Evolutionary conservation across 37 sponge, comb jelly and placozoan genomes (phyloP).

Genomic region (Hormiphora californensis): DNA sequence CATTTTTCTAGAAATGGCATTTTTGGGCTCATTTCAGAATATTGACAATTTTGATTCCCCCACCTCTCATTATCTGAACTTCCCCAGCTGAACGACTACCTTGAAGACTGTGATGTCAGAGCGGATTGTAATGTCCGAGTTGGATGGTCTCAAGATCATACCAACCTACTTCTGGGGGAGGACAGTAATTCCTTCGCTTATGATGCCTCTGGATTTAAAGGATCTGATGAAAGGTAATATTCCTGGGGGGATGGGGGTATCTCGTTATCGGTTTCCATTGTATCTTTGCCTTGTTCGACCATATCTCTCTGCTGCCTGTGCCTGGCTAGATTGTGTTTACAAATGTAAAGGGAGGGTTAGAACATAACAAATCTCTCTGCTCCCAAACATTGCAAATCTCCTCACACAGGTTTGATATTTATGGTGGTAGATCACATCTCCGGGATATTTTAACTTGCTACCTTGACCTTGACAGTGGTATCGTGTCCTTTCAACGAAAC

Average conservation of each 20-base stretch:
- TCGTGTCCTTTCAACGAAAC: conserved; percentile 8
- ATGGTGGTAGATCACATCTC: neutral
- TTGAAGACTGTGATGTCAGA: conserved; percentile 45
- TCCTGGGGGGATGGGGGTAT: too few relatives aligned
- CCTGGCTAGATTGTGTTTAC: too few relatives aligned
- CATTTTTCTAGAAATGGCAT: too few relatives aligned
- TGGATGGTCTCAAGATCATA: conserved; percentile 45
- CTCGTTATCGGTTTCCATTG: too few relatives aligned
- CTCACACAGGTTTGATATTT: conserved; percentile 5
- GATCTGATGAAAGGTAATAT: conserved; percentile 31
- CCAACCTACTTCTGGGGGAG: conserved; percentile 20
- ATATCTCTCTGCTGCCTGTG: too few relatives aligned
- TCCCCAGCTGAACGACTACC: conserved; percentile 46
- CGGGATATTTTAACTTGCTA: conserved; percentile 38
- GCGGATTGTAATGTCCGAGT: conserved; percentile 49
- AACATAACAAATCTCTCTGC: too few relatives aligned
- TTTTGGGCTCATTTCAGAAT: too few relatives aligned
- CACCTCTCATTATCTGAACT: too few relatives aligned
- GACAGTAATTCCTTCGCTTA: conserved; percentile 23
- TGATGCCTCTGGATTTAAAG: conserved; percentile 28
- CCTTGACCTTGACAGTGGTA: conserved; percentile 40
- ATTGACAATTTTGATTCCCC: too few relatives aligned
- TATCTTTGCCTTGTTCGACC: too few relatives aligned
- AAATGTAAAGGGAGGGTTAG: too few relatives aligned
- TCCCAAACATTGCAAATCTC: neutral